Percentiles rank a stretch among this genome's conserved stretches.
Conservation (phyloP, 2,113 vertebrate species). For the Pterocles burchelli region DNA sequence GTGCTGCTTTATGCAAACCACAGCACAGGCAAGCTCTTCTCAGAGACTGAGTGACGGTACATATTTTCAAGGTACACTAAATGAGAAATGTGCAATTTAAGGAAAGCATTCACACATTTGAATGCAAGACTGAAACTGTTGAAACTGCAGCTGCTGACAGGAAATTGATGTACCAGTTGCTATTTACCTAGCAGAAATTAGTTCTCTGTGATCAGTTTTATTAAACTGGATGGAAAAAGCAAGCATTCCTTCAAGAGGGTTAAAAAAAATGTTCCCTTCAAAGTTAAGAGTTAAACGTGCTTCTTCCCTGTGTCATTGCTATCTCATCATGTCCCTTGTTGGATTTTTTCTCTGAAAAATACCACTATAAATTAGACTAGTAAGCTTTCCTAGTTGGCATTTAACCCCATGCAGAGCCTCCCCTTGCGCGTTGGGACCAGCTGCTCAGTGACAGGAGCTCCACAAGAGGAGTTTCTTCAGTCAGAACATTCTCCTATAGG, state of each 20-base stretch:
- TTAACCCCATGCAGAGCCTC: not conserved
- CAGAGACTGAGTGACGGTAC: conserved; percentile 11
- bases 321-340: not conserved
- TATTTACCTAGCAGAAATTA: conserved; percentile 76
- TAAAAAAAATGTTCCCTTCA: not conserved
- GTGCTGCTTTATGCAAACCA: not conserved
- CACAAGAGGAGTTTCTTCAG: not conserved
- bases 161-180: conserved; percentile 73
- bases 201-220: conserved; percentile 52
- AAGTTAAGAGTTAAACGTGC: not conserved
- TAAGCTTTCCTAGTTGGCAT: not conserved
- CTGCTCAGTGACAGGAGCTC: not conserved
- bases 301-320: not conserved
- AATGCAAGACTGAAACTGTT: conserved; percentile 67
- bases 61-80: conserved; percentile 62
- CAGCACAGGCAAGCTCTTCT: not conserved
- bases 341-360: not conserved
- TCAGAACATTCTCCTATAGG: not conserved
- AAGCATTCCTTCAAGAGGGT: not conserved
- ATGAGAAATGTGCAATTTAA: conserved; percentile 70
- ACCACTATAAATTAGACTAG: not conserved
- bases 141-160: conserved; percentile 51
- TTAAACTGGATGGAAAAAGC: conserved; percentile 39
- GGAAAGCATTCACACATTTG: conserved; percentile 65
- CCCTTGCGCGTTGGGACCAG: not conserved